Conservation (phyloP, 2,113 vertebrate species). For the Pavo muticus region DNA sequence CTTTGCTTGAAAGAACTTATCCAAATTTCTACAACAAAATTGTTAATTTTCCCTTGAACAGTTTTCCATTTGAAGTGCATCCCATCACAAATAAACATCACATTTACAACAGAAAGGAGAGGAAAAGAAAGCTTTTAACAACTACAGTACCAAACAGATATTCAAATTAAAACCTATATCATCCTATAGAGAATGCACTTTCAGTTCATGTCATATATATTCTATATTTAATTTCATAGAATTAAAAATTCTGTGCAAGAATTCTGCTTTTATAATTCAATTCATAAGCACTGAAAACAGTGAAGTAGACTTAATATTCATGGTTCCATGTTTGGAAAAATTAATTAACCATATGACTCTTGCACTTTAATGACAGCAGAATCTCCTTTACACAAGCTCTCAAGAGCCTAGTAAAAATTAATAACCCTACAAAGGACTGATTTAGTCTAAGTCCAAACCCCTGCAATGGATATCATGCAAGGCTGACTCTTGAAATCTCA, state of each 20-base stretch:
- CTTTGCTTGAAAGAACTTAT: background rate
- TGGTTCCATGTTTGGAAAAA: background rate
- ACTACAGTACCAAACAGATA: background rate
- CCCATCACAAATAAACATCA: background rate
- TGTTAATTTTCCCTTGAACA: background rate
- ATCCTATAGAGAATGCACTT: conserved; percentile 14
- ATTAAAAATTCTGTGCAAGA: background rate
- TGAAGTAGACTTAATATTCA: conserved; percentile 11
- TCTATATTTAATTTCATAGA: conserved; percentile 8
- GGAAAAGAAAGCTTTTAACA: background rate
- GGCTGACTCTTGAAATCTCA: background rate
- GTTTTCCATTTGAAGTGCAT: background rate
- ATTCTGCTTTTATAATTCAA: background rate
- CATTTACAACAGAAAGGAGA: background rate
- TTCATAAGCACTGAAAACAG: conserved; percentile 14
- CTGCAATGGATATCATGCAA: background rate
- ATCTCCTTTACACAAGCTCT: background rate
- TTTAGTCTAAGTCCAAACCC: background rate
- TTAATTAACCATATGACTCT: background rate
- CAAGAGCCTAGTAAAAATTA: background rate
- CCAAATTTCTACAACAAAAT: background rate
- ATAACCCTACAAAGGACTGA: background rate
- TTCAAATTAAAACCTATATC: background rate
- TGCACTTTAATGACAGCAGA: conserved; percentile 14
- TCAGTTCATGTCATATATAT: background rate